phyloP scores from a whole-genome alignment of 2,113 vertebrate genomes.

The Alectura lathami region DNA sequence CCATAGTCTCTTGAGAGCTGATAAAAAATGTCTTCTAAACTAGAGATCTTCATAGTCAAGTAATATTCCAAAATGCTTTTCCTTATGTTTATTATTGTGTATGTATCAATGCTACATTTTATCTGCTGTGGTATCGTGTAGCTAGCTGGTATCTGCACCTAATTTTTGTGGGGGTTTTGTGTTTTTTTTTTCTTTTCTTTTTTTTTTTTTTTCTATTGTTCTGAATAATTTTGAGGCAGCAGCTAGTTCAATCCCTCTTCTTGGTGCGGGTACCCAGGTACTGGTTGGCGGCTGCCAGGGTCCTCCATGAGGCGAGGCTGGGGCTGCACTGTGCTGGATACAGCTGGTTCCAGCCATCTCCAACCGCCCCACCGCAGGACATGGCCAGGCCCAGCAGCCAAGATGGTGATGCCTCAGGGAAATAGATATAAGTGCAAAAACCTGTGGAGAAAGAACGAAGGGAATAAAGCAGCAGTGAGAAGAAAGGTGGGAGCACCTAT shows the following conservation, averaged over 20 bases:
- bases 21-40: neutral
- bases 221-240: neutral
- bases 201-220: neutral
- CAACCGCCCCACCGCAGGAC: too few species aligned
- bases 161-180: too few species aligned
- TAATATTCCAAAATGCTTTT: neutral
- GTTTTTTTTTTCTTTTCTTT: too few species aligned
- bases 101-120: neutral
- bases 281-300: too few species aligned
- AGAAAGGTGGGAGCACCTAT: neutral
- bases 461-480: neutral
- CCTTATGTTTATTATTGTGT: neutral
- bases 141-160: neutral
- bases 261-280: neutral
- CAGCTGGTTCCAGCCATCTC: too few species aligned
- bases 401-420: neutral
- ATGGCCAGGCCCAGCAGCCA: neutral
- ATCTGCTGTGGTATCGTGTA: neutral
- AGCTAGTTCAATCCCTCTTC: neutral
- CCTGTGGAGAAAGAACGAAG: neutral
- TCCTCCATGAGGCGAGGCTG: too few species aligned
- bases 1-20: neutral
- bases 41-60: neutral
- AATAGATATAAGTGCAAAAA: neutral
- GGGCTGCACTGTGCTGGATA: too few species aligned